These are phyloP conservation scores for Dryas iulia DNA, from an alignment of 1,140 invertebrate species.

Conservation along the genomic window DNA sequence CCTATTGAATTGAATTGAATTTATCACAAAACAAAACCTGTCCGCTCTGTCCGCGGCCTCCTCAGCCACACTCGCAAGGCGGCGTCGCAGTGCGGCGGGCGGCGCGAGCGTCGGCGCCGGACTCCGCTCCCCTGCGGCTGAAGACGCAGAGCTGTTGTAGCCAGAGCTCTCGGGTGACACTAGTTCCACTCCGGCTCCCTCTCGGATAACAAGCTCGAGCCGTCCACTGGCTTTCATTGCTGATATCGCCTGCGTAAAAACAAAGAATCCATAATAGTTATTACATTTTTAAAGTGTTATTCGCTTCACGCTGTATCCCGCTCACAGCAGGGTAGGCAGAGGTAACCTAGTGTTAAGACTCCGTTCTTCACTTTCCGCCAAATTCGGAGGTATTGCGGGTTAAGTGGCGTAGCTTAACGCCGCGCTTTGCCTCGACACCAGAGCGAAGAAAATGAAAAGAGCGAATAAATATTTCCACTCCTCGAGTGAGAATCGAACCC, in stretches of 20 bases:
- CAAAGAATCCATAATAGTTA: not conserved
- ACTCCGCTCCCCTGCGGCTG: conserved; percentile 86
- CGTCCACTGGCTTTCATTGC: conserved; percentile 88
- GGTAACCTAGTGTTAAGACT: too few species aligned
- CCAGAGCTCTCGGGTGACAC: conserved; percentile 90
- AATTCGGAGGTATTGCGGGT: too few species aligned
- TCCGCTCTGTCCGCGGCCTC: conserved; percentile 81
- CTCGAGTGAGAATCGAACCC: too few species aligned
- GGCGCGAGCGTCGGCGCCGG: conserved; percentile 76
- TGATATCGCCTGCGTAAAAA: conserved; percentile 82
- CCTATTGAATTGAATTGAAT: not conserved
- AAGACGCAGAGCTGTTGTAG: conserved; percentile 90
- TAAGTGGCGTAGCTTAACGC: too few species aligned
- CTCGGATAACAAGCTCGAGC: conserved; percentile 86
- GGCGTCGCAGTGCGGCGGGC: conserved; percentile 78
- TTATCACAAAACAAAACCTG: conserved; percentile 46
- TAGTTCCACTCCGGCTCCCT: conserved; percentile 87
- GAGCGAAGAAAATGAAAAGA: too few species aligned
- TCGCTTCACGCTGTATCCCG: too few species aligned
- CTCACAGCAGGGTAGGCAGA: too few species aligned
- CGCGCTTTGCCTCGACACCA: too few species aligned
- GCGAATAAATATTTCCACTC: too few species aligned
- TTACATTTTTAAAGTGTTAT: too few species aligned
- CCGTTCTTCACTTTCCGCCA: too few species aligned
- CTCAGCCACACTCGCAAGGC: conserved; percentile 86